phyloP scores from a whole-genome alignment of 2,113 vertebrate species.

The Pavo muticus region DNA sequence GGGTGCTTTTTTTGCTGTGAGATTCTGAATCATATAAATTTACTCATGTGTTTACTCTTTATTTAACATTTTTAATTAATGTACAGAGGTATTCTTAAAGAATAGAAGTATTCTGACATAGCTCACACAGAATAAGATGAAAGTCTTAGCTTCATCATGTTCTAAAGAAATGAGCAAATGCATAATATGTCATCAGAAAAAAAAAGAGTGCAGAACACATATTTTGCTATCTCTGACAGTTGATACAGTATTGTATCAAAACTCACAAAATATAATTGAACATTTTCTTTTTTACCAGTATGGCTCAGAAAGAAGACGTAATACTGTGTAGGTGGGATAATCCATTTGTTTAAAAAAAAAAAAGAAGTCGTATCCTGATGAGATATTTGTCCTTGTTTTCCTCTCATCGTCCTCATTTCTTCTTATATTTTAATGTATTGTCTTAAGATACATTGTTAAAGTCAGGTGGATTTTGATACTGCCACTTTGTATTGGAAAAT shows the following conservation, averaged over 20 bases:
- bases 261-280: background rate
- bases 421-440: background rate
- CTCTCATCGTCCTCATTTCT: background rate
- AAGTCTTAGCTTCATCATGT: constrained; percentile 69
- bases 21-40: constrained; percentile 59
- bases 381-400: background rate
- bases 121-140: constrained; percentile 44
- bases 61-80: constrained; percentile 58
- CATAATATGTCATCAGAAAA: background rate
- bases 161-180: background rate
- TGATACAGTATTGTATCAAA: background rate
- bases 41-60: constrained; percentile 58
- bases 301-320: background rate
- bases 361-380: background rate
- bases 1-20: constrained; percentile 43
- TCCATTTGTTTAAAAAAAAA: background rate
- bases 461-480: background rate
- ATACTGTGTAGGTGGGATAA: background rate
- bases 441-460: background rate
- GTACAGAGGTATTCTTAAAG: constrained; percentile 29
- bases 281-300: background rate
- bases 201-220: background rate
- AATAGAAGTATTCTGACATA: constrained; percentile 57
- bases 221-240: background rate
- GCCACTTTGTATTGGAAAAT: background rate